Conservation (phyloP, 2,797 vertebrate species). For the Morelia viridis region DNA sequence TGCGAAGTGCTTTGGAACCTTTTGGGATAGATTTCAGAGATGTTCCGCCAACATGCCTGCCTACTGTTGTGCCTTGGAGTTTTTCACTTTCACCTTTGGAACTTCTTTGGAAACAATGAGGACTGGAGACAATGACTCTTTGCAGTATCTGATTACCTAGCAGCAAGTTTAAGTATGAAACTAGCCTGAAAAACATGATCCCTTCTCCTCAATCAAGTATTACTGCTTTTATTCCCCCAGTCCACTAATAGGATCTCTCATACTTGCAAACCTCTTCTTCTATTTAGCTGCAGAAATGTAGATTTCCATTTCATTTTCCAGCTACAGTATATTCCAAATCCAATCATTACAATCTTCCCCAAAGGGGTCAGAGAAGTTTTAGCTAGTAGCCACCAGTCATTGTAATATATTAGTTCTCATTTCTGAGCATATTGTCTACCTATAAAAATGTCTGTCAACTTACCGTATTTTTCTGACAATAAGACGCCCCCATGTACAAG, state of each 20-base stretch:
- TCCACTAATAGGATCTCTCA: background rate
- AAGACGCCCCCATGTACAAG: no score
- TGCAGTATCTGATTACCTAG: background rate
- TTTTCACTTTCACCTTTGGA: no score
- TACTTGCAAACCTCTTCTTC: background rate
- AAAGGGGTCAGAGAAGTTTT: background rate
- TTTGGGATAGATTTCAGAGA: background rate
- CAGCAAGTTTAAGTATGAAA: background rate
- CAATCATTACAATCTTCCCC: background rate
- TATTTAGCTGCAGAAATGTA: background rate
- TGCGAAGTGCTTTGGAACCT: background rate
- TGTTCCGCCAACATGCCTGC: background rate
- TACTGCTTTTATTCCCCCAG: background rate
- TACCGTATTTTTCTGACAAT: no score
- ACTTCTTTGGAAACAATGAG: background rate
- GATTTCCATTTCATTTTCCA: background rate
- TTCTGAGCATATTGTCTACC: background rate
- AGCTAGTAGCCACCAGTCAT: background rate
- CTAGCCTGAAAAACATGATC: background rate
- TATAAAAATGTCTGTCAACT: background rate
- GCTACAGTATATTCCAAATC: background rate
- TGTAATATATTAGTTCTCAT: background rate
- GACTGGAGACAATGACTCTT: background rate
- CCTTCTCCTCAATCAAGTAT: background rate
- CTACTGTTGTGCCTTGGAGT: background rate